Percentiles rank a stretch among this genome's conserved stretches.
phyloP scores from a whole-genome alignment of 2,797 vertebrate genomes.

The Pagetopsis macropterus region DNA sequence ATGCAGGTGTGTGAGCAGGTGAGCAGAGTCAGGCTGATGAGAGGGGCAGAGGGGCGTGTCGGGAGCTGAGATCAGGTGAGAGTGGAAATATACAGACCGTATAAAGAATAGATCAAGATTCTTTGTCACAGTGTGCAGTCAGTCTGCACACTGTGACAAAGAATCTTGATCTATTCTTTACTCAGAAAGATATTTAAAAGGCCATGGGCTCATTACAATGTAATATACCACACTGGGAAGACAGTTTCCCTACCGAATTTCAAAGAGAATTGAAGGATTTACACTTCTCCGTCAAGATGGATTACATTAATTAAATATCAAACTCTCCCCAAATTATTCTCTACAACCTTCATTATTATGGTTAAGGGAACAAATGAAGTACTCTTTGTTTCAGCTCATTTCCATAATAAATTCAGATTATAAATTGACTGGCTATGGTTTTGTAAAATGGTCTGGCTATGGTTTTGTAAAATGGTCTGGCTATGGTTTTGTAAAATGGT shows the following conservation, averaged over 20 bases:
- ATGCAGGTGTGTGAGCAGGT: too few relatives aligned
- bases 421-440: neutral
- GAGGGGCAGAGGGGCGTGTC: too few relatives aligned
- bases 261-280: constrained; percentile 25
- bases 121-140: too few relatives aligned
- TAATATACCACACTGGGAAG: constrained; percentile 15
- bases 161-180: neutral
- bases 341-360: neutral
- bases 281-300: neutral
- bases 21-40: too few relatives aligned
- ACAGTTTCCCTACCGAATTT: constrained; percentile 9
- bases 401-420: neutral
- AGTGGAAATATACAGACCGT: too few relatives aligned
- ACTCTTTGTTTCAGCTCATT: neutral
- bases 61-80: too few relatives aligned
- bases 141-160: neutral
- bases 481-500: too few relatives aligned
- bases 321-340: neutral
- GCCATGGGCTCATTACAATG: neutral
- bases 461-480: neutral
- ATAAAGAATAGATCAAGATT: too few relatives aligned
- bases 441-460: neutral
- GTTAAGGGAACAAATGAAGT: neutral
- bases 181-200: constrained; percentile 8
- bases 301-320: neutral